A percentile compares a stretch with the other conserved stretches of the same genome.
phyloP scores from a whole-genome alignment of 2,113 vertebrate genomes.

The Pelmatolapia mariae region DNA sequence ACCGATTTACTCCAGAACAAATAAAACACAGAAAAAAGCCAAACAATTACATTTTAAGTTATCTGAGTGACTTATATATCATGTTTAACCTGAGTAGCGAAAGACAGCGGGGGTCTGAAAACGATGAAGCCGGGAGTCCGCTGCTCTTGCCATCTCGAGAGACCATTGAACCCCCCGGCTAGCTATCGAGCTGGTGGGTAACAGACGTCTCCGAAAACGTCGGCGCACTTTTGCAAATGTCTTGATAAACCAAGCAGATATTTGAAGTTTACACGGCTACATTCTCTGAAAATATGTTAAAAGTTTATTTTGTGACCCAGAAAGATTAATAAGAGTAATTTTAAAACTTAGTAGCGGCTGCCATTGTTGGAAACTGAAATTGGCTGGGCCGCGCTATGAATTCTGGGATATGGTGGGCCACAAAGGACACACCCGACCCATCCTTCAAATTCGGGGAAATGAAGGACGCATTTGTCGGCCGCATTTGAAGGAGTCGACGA shows the following conservation, averaged over 20 bases:
- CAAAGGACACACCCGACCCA: too few species aligned
- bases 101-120: not conserved
- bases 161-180: not conserved
- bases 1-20: not conserved
- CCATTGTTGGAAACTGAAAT: too few species aligned
- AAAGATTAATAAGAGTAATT: too few species aligned
- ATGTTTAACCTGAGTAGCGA: not conserved
- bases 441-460: too few species aligned
- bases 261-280: not conserved
- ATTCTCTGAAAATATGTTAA: not conserved
- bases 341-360: too few species aligned
- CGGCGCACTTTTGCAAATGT: not conserved
- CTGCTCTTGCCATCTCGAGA: too few species aligned
- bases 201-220: not conserved
- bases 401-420: too few species aligned
- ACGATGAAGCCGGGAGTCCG: too few species aligned
- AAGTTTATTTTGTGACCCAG: too few species aligned
- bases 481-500: not conserved
- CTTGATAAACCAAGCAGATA: not conserved
- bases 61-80: not conserved
- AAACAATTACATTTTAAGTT: not conserved
- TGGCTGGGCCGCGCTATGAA: too few species aligned
- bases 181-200: not conserved
- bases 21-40: fast-evolving
- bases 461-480: too few species aligned